Conservation (phyloP, 1,140 invertebrate genomes). For the Atta texana region DNA sequence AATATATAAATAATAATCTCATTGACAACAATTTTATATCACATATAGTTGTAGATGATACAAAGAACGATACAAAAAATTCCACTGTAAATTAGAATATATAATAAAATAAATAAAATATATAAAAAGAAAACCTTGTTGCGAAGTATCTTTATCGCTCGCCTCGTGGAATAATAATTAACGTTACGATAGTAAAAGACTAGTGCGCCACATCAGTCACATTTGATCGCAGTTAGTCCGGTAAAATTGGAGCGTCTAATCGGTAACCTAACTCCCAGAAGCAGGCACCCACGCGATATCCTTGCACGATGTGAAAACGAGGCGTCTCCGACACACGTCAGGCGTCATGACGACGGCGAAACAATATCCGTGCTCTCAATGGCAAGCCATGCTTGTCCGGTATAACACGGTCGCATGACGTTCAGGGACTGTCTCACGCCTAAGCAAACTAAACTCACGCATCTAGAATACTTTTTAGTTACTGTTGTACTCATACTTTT, state of each 20-base stretch:
- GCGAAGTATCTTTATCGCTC: background rate
- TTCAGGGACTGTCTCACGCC: constrained; percentile 50
- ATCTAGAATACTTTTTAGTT: constrained; percentile 18
- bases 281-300: constrained; percentile 54
- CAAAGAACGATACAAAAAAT: background rate
- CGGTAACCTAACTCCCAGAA: constrained; percentile 45
- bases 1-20: background rate
- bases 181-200: background rate
- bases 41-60: background rate
- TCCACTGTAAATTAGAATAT: background rate
- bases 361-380: constrained; percentile 63
- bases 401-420: constrained; percentile 16
- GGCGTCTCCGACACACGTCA: constrained; percentile 37
- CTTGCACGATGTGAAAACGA: constrained; percentile 49
- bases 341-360: constrained; percentile 45
- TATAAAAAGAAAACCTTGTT: background rate
- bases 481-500: constrained; percentile 8
- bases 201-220: constrained; percentile 16
- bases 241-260: constrained; percentile 56
- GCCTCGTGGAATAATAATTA: background rate
- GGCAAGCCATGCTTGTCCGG: constrained; percentile 57
- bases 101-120: no score
- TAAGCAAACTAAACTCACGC: background rate
- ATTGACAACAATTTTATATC: background rate
- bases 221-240: constrained; percentile 25